Percentiles rank a stretch among this genome's conserved stretches.
Evolutionary conservation across 2,888 invertebrate genomes (phyloP).

Genomic region (Leucoptera coffeella): DNA sequence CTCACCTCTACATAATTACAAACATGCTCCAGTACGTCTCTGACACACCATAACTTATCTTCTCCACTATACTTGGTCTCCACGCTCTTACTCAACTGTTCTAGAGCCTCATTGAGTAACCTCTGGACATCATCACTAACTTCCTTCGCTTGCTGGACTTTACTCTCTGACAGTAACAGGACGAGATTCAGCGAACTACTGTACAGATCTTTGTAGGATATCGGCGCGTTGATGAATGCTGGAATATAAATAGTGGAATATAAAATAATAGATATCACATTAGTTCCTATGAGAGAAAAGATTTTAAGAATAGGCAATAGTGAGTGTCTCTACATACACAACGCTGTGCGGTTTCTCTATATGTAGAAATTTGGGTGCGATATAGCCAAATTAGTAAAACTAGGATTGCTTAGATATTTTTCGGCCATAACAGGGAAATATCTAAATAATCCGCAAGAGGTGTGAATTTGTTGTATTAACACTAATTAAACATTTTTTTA

Average conservation of each 20-base stretch:
- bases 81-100: constrained; percentile 11
- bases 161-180: constrained; percentile 14
- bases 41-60: constrained; percentile 29
- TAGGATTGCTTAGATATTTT: too few species aligned
- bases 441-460: too few species aligned
- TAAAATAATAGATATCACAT: too few species aligned
- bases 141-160: constrained; percentile 9
- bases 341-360: too few species aligned
- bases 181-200: constrained; percentile 15
- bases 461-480: too few species aligned
- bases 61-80: constrained; percentile 13
- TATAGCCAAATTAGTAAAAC: too few species aligned
- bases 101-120: constrained; percentile 7
- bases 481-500: too few species aligned
- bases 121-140: constrained; percentile 8
- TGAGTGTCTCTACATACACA: too few species aligned
- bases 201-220: constrained; percentile 37
- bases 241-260: constrained; percentile 3
- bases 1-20: constrained; percentile 61
- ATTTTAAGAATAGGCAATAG: neutral
- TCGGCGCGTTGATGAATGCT: constrained; percentile 33
- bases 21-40: constrained; percentile 47
- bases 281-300: neutral
- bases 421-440: too few species aligned
- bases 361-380: too few species aligned